Evolutionary conservation across 2,888 invertebrate genomes (phyloP), one percentile per base, ranked within the genome.

Genomic region (Cryptus armator): DNA sequence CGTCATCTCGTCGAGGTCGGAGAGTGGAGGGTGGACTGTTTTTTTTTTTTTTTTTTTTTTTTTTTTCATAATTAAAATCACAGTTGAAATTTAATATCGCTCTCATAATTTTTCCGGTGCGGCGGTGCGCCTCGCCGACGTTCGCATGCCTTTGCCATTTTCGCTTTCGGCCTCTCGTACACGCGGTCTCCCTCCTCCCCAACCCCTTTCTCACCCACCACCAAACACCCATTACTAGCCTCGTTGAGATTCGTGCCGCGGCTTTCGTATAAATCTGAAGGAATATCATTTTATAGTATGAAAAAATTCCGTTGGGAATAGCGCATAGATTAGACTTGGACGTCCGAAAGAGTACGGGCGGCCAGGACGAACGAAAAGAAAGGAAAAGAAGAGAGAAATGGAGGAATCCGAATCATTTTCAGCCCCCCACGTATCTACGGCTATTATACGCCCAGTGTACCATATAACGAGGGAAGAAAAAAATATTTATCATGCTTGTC

Each of bases 51-150:
- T 88, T 62, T 46, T 64, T 78, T 75, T 72, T 88, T 86, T 87
- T 88, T 62, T 46, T 64, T 78, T 75, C 87, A 88, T 90, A 92
- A 91, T 92, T 90, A 92, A 91, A 92, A 90, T 91, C 89, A 87
- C 87, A 89, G 90, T 87, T 89, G 89, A 91, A 92, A 92, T 92
- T 91, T 91, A 92, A 91, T 92, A 90, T 90, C 88, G 81, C 82
- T 86, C 87, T 87, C 89, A 87, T 91, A 90, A 91, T 90, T 91
- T 91, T 90, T 88, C 87, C 83, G 59, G 84, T 32, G 77, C 75
- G 71, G 37, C 51, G 53, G 14, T 24, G 51, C 84, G 67, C 85
- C 71, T 46, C 77, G 66, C 70, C 70, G 72, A 78, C 72, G 74
- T 66, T 62, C 71, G 44, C 72, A 62, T 84, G 66, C 81, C 62